Evolutionary conservation across 2,797 vertebrate genomes (phyloP), one percentile per base, ranked within the genome.

Genomic region (Myotis planiceps): DNA sequence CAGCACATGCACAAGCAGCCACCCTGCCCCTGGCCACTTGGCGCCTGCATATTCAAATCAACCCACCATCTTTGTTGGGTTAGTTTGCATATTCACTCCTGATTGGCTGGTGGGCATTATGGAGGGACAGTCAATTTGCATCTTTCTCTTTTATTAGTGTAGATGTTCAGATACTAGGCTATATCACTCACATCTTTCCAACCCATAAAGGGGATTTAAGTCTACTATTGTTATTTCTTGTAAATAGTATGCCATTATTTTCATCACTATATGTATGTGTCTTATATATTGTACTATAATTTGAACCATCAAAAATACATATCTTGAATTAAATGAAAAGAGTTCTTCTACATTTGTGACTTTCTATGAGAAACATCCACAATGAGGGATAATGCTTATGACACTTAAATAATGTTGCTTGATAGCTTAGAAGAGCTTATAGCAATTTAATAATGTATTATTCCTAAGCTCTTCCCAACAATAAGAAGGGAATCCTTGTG

Each of bases 241-340:
- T 45, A 45, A 2, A 66, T 75, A 10, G 37, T 21, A 47, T 39
- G 5, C 0, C 21, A n/a, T 47, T 63, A 49, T 27, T 91, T 60
- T 23, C 42, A 29, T 21, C 9, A 51, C 0, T 2, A 6, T 32
- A 4, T 4, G 0, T 45, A 5, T 2, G 8, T 47, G 1, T 63
- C 4, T 32, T 75, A 13, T 29, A 51, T 69, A 74, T 47, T 55
- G 1, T 27, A 37, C 4, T 10, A 49, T 9, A 37, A 32, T 9
- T 69, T 87, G 14, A 83, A 0, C 2, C 14, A 49, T n/a, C 29
- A 58, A 23, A 86, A 89, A 80, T 76, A 39, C 55, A 49, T 47
- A 58, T n/a, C 3, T 92, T 53, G 42, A 49, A 58, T 68, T 74
- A 58, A 49, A 18, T 23, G 14, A 63, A 9, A 58, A 9, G 2